A percentile compares a stretch with the other conserved stretches of the same genome.
These are phyloP conservation scores for Calliopsis andreniformis DNA, from an alignment of 1,140 invertebrate species.

Conservation along the genomic window DNA sequence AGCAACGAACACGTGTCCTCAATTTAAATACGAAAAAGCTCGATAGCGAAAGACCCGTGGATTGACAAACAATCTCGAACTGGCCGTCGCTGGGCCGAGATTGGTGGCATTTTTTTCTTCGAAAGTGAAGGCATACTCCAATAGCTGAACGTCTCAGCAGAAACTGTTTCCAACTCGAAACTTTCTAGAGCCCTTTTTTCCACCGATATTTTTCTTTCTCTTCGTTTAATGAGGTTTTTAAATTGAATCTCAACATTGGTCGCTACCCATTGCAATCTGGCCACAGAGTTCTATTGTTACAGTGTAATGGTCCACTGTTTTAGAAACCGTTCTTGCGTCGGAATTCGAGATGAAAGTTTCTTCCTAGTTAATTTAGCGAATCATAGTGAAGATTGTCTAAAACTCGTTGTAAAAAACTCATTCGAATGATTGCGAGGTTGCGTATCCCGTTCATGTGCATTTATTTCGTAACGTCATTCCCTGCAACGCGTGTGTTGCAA, in stretches of 20 bases:
- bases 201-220: neutral
- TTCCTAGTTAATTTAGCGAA: neutral
- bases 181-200: too few species aligned
- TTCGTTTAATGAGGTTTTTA: neutral
- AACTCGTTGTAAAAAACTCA: neutral
- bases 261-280: too few species aligned
- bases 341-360: conserved; percentile 14
- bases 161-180: neutral
- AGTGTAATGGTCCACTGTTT: too few species aligned
- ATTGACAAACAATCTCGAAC: conserved; percentile 15
- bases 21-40: neutral
- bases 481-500: conserved; percentile 42
- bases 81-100: neutral
- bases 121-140: neutral
- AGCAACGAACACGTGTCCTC: conserved; percentile 12
- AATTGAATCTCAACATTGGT: conserved; percentile 3
- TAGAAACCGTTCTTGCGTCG: too few species aligned
- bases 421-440: conserved; percentile 14
- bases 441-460: conserved; percentile 65
- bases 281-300: too few species aligned
- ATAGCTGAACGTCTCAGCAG: neutral
- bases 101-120: neutral
- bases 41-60: neutral
- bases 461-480: conserved; percentile 69
- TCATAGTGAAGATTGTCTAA: neutral